A percentile compares a stretch with the other conserved stretches of the same genome.
phyloP scores from a whole-genome alignment of 2,113 vertebrate species.

The Cyphomyrus plagiostoma region DNA sequence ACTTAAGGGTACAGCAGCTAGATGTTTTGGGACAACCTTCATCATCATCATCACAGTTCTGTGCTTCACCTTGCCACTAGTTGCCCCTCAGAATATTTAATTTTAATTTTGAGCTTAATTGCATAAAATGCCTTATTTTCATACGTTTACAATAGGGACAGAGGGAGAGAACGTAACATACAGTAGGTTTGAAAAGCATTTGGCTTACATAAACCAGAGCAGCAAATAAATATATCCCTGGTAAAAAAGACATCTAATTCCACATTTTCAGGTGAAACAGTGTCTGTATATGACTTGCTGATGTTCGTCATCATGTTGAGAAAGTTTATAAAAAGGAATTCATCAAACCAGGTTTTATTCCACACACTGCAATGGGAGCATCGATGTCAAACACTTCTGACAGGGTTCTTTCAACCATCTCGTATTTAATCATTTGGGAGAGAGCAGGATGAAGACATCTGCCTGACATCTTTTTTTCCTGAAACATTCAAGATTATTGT shows the following conservation, averaged over 20 bases:
- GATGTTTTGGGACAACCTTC: not conserved
- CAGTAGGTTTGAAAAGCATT: not conserved
- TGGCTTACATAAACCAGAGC: not conserved
- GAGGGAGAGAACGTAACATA: not conserved
- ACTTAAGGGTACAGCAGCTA: not conserved
- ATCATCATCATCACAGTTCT: not conserved
- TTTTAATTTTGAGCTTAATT: not conserved
- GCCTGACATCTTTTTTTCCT: not conserved
- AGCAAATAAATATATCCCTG: not conserved
- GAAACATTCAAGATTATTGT: not conserved
- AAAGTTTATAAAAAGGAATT: constrained; percentile 1
- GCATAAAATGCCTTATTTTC: not conserved
- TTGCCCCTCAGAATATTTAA: not conserved
- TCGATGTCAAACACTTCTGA: not conserved
- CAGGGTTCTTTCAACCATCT: not conserved
- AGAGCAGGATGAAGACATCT: not conserved
- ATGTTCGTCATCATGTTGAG: not conserved
- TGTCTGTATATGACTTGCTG: not conserved
- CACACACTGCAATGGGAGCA: not conserved
- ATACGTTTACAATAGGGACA: not conserved
- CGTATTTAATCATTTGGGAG: not conserved
- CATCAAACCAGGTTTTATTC: not conserved
- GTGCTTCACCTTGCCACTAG: not conserved
- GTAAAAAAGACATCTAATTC: not conserved
- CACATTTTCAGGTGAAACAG: not conserved